A percentile compares a stretch with the other conserved stretches of the same genome.
Conservation (phyloP, 2,888 invertebrate species). For the Chymomyza caudatula region DNA sequence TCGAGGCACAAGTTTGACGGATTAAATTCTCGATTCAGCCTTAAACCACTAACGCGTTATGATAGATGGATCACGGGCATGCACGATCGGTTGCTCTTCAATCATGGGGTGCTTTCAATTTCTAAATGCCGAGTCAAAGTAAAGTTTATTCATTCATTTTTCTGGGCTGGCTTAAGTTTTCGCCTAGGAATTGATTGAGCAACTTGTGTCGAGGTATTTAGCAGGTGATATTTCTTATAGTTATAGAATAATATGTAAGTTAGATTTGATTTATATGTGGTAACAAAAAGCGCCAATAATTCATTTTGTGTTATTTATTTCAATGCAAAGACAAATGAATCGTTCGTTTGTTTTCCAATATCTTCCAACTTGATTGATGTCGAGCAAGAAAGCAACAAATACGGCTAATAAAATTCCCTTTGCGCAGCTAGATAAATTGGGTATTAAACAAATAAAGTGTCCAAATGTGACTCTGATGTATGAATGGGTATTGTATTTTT, state of each 20-base stretch:
- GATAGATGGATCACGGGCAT: conserved; percentile 62
- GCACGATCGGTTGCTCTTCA: conserved; percentile 40
- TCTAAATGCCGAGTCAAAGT: background rate
- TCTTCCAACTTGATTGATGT: conserved; percentile 57
- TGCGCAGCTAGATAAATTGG: conserved; percentile 32
- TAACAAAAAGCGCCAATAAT: background rate
- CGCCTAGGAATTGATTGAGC: conserved; percentile 66
- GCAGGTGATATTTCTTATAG: conserved; percentile 34
- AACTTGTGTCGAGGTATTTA: conserved; percentile 55
- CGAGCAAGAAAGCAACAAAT: conserved; percentile 22
- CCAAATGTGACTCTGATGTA: conserved; percentile 55
- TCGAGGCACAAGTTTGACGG: conserved; percentile 57
- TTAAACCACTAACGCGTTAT: conserved; percentile 60
- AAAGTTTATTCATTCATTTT: conserved; percentile 18
- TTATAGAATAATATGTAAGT: background rate
- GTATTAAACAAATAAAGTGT: conserved; percentile 63
- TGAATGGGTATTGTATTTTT: conserved; percentile 40
- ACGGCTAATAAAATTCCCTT: background rate
- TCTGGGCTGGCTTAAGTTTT: conserved; percentile 55
- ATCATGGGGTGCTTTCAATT: conserved; percentile 34
- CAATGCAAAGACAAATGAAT: background rate
- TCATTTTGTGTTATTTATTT: conserved; percentile 1
- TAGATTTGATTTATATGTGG: background rate
- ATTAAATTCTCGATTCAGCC: conserved; percentile 73
- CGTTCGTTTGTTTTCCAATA: conserved; percentile 23